Percentiles rank a stretch among this genome's conserved stretches.
phyloP scores from a whole-genome alignment of 2,113 vertebrate genomes.

The Hucho hucho region DNA sequence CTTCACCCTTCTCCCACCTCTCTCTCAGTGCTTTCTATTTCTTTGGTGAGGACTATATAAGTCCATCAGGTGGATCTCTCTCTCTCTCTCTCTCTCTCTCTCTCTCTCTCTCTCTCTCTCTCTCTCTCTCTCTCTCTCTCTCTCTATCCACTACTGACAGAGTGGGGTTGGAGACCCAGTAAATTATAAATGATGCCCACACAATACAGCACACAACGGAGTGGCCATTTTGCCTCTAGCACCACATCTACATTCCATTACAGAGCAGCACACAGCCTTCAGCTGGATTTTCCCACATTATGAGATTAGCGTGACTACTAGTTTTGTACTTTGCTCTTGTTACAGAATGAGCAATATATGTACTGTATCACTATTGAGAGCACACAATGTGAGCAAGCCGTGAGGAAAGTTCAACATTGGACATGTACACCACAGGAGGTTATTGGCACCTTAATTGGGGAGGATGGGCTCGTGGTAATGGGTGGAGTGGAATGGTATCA shows the following conservation, averaged over 20 bases:
- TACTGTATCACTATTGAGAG: slow-evolving; percentile 19
- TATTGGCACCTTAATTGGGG: too few species aligned
- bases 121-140: too few species aligned
- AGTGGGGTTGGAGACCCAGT: slow-evolving; percentile 62
- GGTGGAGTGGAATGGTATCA: too few species aligned
- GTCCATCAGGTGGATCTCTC: not conserved
- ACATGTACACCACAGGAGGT: not conserved
- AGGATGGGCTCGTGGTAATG: too few species aligned
- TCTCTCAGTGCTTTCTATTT: slow-evolving; percentile 19
- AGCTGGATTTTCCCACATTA: not conserved
- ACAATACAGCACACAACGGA: slow-evolving; percentile 54
- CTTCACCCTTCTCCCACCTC: slow-evolving; percentile 26
- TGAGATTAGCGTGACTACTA: not conserved
- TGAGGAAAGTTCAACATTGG: slow-evolving; percentile 20
- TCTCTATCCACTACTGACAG: slow-evolving; percentile 55
- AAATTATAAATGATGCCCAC: slow-evolving; percentile 70
- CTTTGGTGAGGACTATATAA: not conserved
- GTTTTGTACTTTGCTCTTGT: not conserved
- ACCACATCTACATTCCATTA: slow-evolving; percentile 64
- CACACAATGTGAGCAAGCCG: not conserved
- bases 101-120: too few species aligned
- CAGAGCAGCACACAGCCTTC: slow-evolving; percentile 29
- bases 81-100: too few species aligned
- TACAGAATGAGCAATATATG: slow-evolving; percentile 10
- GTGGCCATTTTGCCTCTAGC: slow-evolving; percentile 53